phyloP scores from a whole-genome alignment of 1,140 invertebrate species.

The Halesus radiatus region DNA sequence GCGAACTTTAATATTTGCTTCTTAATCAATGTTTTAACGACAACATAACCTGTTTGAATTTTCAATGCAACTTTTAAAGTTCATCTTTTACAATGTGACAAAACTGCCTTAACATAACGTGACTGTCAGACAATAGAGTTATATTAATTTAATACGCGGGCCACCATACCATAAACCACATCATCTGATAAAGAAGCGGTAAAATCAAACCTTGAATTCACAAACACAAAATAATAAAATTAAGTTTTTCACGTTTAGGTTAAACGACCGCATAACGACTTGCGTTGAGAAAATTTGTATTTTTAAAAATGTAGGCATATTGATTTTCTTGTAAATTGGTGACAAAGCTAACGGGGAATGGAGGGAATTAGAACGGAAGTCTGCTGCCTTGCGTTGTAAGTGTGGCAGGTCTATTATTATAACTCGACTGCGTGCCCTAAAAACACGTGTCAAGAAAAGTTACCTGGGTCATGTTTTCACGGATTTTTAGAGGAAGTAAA shows the following conservation, averaged over 20 bases:
- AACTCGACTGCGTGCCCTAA: not conserved
- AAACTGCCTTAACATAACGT: constrained; percentile 6
- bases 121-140: not conserved
- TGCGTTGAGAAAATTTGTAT: no score
- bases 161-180: not conserved
- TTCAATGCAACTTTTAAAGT: not conserved
- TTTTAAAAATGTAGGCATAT: not conserved
- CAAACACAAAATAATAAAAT: no score
- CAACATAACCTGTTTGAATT: not conserved
- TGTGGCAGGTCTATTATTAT: not conserved
- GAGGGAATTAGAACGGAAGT: not conserved
- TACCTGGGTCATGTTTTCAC: not conserved
- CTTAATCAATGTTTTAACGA: no score
- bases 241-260: not conserved
- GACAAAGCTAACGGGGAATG: not conserved
- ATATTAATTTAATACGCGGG: constrained; percentile 10
- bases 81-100: not conserved
- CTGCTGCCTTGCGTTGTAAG: not conserved
- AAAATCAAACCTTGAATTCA: not conserved
- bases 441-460: constrained; percentile 3
- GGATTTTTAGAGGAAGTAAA: no score
- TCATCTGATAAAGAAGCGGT: not conserved
- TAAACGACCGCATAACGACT: constrained; percentile 16
- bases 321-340: constrained; percentile 1
- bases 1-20: no score